phyloP scores from a whole-genome alignment of 2,113 vertebrate species.

The Candoia aspera region DNA sequence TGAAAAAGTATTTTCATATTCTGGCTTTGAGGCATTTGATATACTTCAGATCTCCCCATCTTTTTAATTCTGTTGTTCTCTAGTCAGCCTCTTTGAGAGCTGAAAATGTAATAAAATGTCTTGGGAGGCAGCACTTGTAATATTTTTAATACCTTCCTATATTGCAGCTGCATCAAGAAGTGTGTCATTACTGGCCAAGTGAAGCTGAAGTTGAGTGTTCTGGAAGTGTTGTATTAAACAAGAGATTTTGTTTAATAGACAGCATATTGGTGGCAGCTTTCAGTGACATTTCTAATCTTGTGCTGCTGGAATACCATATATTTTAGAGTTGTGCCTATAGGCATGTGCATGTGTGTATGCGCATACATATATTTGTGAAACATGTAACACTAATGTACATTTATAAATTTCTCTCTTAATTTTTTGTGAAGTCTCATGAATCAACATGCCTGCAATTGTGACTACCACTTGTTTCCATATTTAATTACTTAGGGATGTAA shows the following conservation, averaged over 20 bases:
- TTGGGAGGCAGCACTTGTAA: constrained; percentile 9
- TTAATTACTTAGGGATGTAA: constrained; percentile 72
- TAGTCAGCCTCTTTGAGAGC: not conserved
- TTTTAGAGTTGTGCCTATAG: not conserved
- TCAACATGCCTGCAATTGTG: constrained; percentile 64
- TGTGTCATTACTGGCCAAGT: constrained; percentile 25
- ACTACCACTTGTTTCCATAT: constrained; percentile 69
- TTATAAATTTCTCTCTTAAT: constrained; percentile 65
- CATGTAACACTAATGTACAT: constrained; percentile 46
- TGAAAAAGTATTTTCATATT: constrained; percentile 6
- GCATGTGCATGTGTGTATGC: constrained; percentile 3
- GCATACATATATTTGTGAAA: constrained; percentile 30
- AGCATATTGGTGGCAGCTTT: constrained; percentile 10
- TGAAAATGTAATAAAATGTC: not conserved
- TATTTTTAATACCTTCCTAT: constrained; percentile 52
- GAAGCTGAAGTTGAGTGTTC: constrained; percentile 19
- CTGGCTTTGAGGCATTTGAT: constrained; percentile 10
- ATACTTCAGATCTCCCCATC: constrained; percentile 10
- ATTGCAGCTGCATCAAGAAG: not conserved
- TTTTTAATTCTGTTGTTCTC: constrained; percentile 47
- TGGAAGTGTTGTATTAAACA: constrained; percentile 31
- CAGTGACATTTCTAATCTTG: constrained; percentile 50
- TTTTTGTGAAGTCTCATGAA: constrained; percentile 67
- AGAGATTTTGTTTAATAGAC: constrained; percentile 29
- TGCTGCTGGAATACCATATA: constrained; percentile 46